These are phyloP conservation scores for Tamias sibiricus DNA, from an alignment of 2,113 vertebrate genomes.

Conservation along the genomic window DNA sequence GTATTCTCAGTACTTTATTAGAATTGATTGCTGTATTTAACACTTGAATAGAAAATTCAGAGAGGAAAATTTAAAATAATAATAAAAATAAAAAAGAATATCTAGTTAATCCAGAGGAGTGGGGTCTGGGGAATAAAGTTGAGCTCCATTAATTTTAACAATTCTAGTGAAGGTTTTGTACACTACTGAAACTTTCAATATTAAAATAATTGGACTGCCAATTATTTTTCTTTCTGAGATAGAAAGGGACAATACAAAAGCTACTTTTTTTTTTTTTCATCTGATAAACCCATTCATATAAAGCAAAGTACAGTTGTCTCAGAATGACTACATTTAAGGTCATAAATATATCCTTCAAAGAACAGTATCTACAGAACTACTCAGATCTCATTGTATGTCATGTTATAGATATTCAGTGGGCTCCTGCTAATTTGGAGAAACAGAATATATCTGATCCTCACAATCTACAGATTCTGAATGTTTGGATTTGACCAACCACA, in stretches of 20 bases:
- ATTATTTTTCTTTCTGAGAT: slow-evolving; percentile 17
- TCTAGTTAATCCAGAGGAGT: not conserved
- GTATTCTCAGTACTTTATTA: slow-evolving; percentile 49
- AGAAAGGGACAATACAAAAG: not conserved
- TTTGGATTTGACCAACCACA: not conserved
- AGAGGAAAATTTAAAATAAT: not conserved
- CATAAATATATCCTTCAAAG: not conserved
- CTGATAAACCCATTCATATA: not conserved
- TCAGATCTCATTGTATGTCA: not conserved
- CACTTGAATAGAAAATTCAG: slow-evolving; percentile 55
- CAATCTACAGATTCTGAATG: not conserved
- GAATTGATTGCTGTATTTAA: slow-evolving; percentile 46
- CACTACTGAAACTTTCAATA: not conserved
- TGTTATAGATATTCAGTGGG: not conserved
- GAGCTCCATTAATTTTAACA: slow-evolving; percentile 21
- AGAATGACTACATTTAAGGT: not conserved
- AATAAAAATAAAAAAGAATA: not conserved
- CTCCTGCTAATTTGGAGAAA: not conserved
- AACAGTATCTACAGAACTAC: not conserved
- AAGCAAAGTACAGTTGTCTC: not conserved
- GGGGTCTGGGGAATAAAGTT: not conserved
- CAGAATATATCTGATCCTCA: no score
- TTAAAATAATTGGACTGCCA: slow-evolving; percentile 20
- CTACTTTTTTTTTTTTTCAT: not conserved
- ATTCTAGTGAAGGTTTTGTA: not conserved